phyloP scores from a whole-genome alignment of 35 echinoderm and acorn worm genomes.

The Holothuria glaberrima region DNA sequence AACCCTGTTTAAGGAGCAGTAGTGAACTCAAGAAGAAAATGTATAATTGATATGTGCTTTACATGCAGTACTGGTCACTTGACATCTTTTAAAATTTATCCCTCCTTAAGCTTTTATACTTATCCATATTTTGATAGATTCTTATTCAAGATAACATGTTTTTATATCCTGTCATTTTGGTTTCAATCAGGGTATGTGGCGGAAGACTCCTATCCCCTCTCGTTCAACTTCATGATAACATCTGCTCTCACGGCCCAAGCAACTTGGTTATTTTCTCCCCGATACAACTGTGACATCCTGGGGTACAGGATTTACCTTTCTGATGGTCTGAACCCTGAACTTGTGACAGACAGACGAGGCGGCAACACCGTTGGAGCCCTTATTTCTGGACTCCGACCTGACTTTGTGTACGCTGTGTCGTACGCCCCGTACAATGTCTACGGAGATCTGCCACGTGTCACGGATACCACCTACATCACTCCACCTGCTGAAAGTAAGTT shows the following conservation, averaged over 20 bases:
- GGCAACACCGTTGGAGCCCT: background rate
- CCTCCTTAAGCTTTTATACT: background rate
- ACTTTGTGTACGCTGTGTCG: conserved; percentile 37
- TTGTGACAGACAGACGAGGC: background rate
- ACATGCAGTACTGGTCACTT: no score
- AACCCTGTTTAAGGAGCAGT: no score
- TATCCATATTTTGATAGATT: background rate
- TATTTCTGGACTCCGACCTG: conserved; percentile 38
- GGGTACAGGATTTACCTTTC: conserved; percentile 65
- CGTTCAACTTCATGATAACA: conserved; percentile 44
- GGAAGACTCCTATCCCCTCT: conserved; percentile 68
- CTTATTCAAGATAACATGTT: background rate
- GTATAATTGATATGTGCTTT: no score
- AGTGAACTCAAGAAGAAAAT: no score
- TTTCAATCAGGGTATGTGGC: conserved; percentile 52
- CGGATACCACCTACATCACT: conserved; percentile 32
- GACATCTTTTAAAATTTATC: no score
- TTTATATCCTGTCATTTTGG: background rate
- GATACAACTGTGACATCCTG: conserved; percentile 69
- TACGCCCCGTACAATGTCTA: conserved; percentile 31
- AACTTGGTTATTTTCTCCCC: conserved; percentile 48
- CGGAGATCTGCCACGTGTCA: conserved; percentile 53
- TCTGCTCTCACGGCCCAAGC: conserved; percentile 57
- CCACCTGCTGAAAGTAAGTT: conserved; percentile 50
- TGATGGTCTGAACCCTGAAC: background rate